Evolutionary conservation across 2,113 vertebrate species (phyloP).

Genomic region (Dunckerocampus dactyliophorus): DNA sequence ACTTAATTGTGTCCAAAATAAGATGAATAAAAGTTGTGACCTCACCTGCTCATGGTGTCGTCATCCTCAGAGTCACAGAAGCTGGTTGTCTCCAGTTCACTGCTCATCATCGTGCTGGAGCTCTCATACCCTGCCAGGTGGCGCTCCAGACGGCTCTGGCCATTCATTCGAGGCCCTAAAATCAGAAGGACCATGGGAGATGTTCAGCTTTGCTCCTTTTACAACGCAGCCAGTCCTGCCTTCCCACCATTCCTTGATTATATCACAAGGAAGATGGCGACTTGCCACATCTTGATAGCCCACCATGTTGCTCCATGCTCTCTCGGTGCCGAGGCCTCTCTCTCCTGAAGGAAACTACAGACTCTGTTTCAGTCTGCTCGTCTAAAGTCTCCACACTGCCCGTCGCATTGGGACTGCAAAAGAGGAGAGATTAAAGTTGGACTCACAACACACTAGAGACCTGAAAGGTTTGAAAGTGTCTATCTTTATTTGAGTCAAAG

Average conservation of each 20-base stretch:
- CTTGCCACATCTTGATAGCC: constrained; percentile 48
- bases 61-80: constrained; percentile 88
- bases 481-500: too few species aligned
- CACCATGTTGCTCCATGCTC: constrained; percentile 78
- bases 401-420: constrained; percentile 78
- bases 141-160: constrained; percentile 78
- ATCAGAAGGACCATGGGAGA: constrained; percentile 1
- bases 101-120: constrained; percentile 85
- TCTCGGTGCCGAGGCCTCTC: constrained; percentile 82
- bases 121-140: constrained; percentile 86
- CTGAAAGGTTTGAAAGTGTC: too few species aligned
- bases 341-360: constrained; percentile 82
- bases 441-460: constrained; percentile 4
- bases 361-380: constrained; percentile 85
- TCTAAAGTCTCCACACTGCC: constrained; percentile 87
- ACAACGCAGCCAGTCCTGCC: constrained; percentile 18
- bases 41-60: constrained; percentile 85
- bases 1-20: not conserved
- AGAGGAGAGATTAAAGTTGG: not conserved
- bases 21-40: not conserved
- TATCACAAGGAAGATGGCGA: constrained; percentile 24
- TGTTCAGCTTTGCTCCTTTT: constrained; percentile 13
- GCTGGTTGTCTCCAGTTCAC: constrained; percentile 86
- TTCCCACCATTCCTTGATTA: constrained; percentile 21
- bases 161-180: constrained; percentile 71